Base-by-base conservation (phyloP, 2,113 vertebrate species). In the Trematomus loennbergii region DNA sequence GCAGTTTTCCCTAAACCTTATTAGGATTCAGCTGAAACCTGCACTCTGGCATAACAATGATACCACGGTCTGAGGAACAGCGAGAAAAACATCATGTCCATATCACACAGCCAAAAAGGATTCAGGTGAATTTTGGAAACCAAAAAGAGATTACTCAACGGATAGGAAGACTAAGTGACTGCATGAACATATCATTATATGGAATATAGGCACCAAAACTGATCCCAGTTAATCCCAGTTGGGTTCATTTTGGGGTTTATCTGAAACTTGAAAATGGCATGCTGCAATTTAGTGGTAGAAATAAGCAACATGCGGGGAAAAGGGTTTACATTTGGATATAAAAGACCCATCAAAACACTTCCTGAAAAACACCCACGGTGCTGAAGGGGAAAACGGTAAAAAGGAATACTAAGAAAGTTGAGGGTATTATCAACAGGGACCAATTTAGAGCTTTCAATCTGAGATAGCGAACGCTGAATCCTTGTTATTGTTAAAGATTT, bases 51-150 rank as follows among this genome's bases (percentile, higher is more conserved):
- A 66, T 67, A 1, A 50, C 29, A 33, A 49, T 45, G 57, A 69
- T 58, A 17, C 16, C n/a, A 36, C 55, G 65, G 65, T 63, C 36
- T 43, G 73, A 64, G 10, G 53, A 64, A 66, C 66, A n/a, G 66
- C 2, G 53, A 73, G 50, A 69, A 18, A 16, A 22, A 61, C 33
- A 2, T 36, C 55, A 43, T 50, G 13, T 63, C 43, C 33, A 12
- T 36, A 43, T 49, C 9, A 12, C 17, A 58, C 53, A 61, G 12
- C 18, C 2, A 13, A 53, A 29, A 15, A 36, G 46, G 60, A 40
- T 25, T 63, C 43, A 2, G 36, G 4, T 2, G 49, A 40, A 11
- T 62, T 61, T 48, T 49, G 7, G 16, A 18, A 22, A 36, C 0
- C 15, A 11, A n/a, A 36, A 59, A 40, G 8, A 15, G 3, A 40